Evolutionary conservation across 2,113 vertebrate genomes (phyloP).

Genomic region (Turnix velox): DNA sequence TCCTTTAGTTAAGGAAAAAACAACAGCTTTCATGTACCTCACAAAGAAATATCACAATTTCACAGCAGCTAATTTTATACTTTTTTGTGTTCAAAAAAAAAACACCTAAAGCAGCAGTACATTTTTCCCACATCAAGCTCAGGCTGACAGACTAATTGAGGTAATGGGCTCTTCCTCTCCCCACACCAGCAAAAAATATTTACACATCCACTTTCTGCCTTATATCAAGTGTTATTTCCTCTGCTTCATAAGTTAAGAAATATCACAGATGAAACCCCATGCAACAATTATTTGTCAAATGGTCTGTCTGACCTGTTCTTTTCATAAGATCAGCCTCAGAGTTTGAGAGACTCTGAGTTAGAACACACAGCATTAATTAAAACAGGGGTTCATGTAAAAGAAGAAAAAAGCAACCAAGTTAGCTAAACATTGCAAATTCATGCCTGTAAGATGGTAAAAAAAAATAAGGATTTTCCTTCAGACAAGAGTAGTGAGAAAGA

Average conservation of each 20-base stretch:
- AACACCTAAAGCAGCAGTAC: not conserved
- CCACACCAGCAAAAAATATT: not conserved
- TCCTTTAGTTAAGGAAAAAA: not conserved
- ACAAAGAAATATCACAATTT: not conserved
- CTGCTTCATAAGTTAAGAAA: not conserved
- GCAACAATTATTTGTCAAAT: slow-evolving; percentile 29
- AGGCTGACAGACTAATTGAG: not conserved
- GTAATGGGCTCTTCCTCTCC: not conserved
- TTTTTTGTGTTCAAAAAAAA: not conserved
- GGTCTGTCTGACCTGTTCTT: not conserved
- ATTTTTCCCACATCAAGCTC: not conserved
- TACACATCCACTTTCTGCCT: slow-evolving; percentile 36
- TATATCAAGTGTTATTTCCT: slow-evolving; percentile 1
- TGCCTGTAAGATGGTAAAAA: not conserved
- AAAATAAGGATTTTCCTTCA: not conserved
- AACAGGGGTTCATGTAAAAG: not conserved
- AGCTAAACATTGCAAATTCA: not conserved
- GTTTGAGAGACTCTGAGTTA: slow-evolving; percentile 21
- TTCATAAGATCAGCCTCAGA: not conserved
- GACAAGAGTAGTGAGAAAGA: slow-evolving; percentile 20
- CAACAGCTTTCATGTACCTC: accelerated
- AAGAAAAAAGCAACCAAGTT: not conserved
- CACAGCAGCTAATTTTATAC: not conserved
- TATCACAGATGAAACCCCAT: not conserved
- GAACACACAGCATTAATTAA: slow-evolving; percentile 28